Evolutionary conservation across 2,888 invertebrate genomes (phyloP), one percentile per base, ranked within the genome.

Genomic region (Ennomos erosarius): DNA sequence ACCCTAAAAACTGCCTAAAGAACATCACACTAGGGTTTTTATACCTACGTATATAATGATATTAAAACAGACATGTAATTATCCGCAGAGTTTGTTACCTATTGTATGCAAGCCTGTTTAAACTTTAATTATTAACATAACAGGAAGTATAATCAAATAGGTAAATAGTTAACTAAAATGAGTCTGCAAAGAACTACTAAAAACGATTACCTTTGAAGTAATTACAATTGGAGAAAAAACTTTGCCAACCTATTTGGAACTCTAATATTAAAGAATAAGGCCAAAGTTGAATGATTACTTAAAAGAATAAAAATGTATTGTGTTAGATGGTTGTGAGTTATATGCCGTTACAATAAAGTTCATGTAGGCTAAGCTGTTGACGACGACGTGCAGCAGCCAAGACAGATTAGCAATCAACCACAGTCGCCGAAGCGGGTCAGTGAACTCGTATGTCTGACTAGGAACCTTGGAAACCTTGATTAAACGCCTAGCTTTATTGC

Each of bases 331-430:
- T 40, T 56, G 40, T 39, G 13, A 47, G 46, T 26, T 47, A 9
- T 47, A 40, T 38, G 6, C 1, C 10, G 9, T 42, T 47, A 34
- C 1, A 36, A 47, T 47, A 57, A 48, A 42, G 9, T 33, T 43
- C 33, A 38, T 37, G 16, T 51, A 33, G 39, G 10, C 49, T 40
- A 11, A 3, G 13, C 33, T 50, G 53, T 52, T 61, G 43, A 62
- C 47, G 55, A 26, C 26, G 26, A 26, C 26, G 26, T 26, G 26
- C 26, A 59, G 56, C 61, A 62, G 13, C 40, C 62, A 64, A 16
- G 71, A 64, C 66, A 65, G 73, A 78, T 77, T 74, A 76, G 72
- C 74, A 68, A 78, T 76, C 73, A 60, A 75, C 57, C 69, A 59
- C 53, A 60, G 60, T 61, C 55, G 63, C 47, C 55, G 44, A 52